phyloP scores from a whole-genome alignment of 2,797 vertebrate genomes.

The Vipera ursinii region DNA sequence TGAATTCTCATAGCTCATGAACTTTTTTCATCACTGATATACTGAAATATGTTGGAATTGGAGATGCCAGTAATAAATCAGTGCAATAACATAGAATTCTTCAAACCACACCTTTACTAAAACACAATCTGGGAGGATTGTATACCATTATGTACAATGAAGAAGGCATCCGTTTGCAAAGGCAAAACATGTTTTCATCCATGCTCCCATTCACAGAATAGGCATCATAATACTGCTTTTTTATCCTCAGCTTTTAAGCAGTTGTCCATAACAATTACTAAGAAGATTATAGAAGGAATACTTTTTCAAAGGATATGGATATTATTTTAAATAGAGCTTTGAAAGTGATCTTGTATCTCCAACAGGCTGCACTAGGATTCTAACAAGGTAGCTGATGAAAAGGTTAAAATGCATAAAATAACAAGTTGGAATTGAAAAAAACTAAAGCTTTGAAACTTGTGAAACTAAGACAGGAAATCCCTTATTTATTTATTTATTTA shows the following conservation, averaged over 20 bases:
- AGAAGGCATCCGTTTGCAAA: background rate
- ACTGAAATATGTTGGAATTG: too few relatives aligned
- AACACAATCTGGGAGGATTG: background rate
- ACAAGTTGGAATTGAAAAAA: background rate
- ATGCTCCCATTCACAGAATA: background rate
- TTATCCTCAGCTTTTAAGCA: background rate
- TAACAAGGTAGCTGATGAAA: background rate
- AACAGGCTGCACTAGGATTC: background rate
- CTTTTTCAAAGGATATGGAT: background rate
- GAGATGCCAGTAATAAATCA: background rate
- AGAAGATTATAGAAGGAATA: background rate
- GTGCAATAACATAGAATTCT: background rate
- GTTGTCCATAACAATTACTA: background rate
- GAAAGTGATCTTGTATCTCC: background rate
- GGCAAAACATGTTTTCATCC: background rate
- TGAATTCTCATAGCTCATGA: background rate
- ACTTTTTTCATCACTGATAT: background rate
- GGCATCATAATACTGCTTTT: background rate
- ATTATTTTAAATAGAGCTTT: background rate
- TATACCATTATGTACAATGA: background rate
- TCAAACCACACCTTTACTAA: background rate
- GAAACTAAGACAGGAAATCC: background rate
- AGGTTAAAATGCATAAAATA: background rate
- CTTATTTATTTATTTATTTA: background rate
- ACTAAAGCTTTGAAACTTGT: background rate